A percentile compares a stretch with the other conserved stretches of the same genome.
These are phyloP conservation scores for Sturmia bella DNA, from an alignment of 2,888 invertebrate species.

Conservation along the genomic window DNA sequence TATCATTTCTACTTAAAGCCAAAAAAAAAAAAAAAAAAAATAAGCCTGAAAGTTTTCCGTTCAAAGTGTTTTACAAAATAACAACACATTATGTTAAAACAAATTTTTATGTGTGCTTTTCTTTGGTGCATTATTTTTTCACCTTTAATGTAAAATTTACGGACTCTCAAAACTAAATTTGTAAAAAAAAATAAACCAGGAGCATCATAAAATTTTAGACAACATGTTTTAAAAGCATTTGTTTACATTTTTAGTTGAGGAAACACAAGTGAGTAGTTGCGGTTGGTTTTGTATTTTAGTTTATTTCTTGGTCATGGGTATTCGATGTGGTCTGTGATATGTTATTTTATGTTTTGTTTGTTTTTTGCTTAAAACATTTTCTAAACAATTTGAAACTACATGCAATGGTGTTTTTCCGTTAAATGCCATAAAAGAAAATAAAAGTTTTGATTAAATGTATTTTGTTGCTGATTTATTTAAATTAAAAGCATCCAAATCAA, in stretches of 20 bases:
- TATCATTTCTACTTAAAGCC: too few relatives aligned
- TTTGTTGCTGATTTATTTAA: background rate
- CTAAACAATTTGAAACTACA: background rate
- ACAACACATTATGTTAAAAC: too few relatives aligned
- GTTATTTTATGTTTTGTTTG: conserved; percentile 4
- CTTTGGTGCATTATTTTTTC: background rate
- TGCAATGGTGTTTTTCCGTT: background rate
- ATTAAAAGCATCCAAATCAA: too few relatives aligned
- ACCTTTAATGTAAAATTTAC: conserved; percentile 4
- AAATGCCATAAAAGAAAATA: background rate
- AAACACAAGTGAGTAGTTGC: background rate
- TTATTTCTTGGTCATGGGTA: background rate
- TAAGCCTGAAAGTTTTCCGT: too few relatives aligned
- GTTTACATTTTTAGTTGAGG: conserved; percentile 13
- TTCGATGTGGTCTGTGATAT: background rate
- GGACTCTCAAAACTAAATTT: conserved; percentile 11
- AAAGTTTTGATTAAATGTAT: background rate
- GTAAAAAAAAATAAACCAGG: conserved; percentile 42
- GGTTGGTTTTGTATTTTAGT: background rate
- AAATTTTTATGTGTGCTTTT: conserved; percentile 6
- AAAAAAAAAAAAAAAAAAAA: too few relatives aligned
- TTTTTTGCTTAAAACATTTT: background rate
- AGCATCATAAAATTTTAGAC: conserved; percentile 45
- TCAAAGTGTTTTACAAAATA: too few relatives aligned
- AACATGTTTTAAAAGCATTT: conserved; percentile 41